Evolutionary conservation across 2,888 invertebrate genomes (phyloP).

Genomic region (Polydesmus complanatus): DNA sequence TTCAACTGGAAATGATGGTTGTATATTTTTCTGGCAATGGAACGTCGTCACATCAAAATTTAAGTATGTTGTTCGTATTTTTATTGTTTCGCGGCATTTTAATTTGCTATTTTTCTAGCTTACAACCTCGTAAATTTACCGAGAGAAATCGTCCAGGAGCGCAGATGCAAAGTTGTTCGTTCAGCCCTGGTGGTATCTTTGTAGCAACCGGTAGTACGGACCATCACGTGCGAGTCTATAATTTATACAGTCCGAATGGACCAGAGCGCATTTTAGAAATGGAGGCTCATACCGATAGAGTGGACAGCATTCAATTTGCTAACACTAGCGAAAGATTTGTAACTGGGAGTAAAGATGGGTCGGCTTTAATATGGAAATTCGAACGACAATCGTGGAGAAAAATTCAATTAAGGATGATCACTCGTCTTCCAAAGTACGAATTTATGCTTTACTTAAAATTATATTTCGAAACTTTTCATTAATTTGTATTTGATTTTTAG

Average conservation of each 20-base stretch:
- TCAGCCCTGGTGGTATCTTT: slow-evolving; percentile 75
- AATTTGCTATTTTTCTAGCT: slow-evolving; percentile 34
- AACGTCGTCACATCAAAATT: slow-evolving; percentile 44
- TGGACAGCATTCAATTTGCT: slow-evolving; percentile 93
- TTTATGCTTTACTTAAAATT: slow-evolving; percentile 17
- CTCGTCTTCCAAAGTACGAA: slow-evolving; percentile 24
- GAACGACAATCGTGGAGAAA: slow-evolving; percentile 81
- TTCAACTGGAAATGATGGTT: slow-evolving; percentile 90
- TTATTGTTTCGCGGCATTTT: too few relatives aligned
- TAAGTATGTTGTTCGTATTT: slow-evolving; percentile 39
- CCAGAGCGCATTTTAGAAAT: slow-evolving; percentile 62
- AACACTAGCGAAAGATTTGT: slow-evolving; percentile 74
- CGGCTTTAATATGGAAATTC: slow-evolving; percentile 82
- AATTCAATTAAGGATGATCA: slow-evolving; percentile 49
- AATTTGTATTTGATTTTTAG: neutral
- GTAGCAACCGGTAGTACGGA: slow-evolving; percentile 90
- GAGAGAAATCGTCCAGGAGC: slow-evolving; percentile 86
- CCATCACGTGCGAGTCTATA: slow-evolving; percentile 80
- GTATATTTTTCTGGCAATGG: slow-evolving; percentile 88
- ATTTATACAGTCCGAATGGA: slow-evolving; percentile 57
- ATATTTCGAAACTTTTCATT: slow-evolving; percentile 3
- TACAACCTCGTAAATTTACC: slow-evolving; percentile 78
- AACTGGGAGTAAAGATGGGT: slow-evolving; percentile 91
- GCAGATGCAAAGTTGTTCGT: slow-evolving; percentile 87
- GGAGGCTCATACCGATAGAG: slow-evolving; percentile 74